Evolutionary conservation across 2,888 invertebrate genomes (phyloP), one percentile per base, ranked within the genome.

Genomic region (Sinodicranocentrus sp.): DNA sequence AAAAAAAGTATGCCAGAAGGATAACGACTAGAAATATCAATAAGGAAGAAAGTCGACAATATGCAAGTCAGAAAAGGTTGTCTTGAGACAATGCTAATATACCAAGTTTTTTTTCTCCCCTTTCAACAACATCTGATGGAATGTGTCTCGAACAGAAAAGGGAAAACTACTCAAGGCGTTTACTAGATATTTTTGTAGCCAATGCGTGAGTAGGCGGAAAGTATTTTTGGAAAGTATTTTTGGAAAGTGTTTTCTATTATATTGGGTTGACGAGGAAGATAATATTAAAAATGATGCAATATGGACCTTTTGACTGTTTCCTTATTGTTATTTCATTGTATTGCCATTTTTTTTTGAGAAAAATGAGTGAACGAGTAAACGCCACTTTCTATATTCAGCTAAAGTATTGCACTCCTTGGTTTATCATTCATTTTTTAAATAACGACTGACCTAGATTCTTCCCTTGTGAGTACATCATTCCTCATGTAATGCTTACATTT

Each of bases 1-100:
- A n/a, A 73, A 44, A 61, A n/a, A 75, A 26, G 59, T 63, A 44
- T 48, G 28, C 63, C 8, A 72, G 61, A 28, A 25, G 8, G 3
- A n/a, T n/a, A n/a, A n/a, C n/a, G 23, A 57, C 10, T 57, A 25
- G 13, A 13, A 57, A 57, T 57, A 25, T 25, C 57, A 57, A 39
- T 39, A 39, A 39, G 39, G 39, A n/a, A 57, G 25, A 57, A 57
- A 23, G 57, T 23, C 57, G 57, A 57, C 57, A n/a, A 25, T 57
- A 23, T 19, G 10, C 19, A 59, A 44, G 23, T 33, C 21, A 21
- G 17, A 39, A n/a, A n/a, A 25, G 72, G 43, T 39, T 39, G 15
- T 63, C 43, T 8, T 44, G 73, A 73, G 73, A 73, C 73, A 73
- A 73, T 43, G 61, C 44, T 61, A 39, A 39, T 43, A 72, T 39